Conservation (phyloP, 2,113 vertebrate genomes). For the Vicugna pacos region DNA sequence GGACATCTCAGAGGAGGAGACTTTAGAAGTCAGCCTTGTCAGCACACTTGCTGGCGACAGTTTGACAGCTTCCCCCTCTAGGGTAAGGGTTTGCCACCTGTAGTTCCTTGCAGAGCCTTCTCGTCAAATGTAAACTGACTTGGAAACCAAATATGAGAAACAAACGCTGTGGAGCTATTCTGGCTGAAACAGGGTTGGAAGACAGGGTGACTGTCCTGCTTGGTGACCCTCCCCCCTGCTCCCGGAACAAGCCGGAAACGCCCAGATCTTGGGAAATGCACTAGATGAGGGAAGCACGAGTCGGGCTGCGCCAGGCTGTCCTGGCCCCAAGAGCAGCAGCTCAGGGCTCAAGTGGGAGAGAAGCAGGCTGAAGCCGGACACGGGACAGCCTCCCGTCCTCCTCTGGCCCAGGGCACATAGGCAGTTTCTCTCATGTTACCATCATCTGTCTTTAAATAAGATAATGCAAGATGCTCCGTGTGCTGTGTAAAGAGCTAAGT, state of each 20-base stretch:
- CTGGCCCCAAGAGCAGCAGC: background rate
- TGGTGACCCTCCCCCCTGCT: background rate
- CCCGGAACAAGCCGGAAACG: background rate
- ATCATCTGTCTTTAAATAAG: background rate
- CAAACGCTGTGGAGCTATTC: background rate
- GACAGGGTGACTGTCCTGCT: background rate
- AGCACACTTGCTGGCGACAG: background rate
- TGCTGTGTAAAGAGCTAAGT: background rate
- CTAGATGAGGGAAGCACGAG: background rate
- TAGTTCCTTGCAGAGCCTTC: background rate
- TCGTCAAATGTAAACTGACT: background rate
- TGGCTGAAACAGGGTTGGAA: background rate
- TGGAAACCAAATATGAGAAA: background rate
- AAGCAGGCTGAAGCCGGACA: background rate
- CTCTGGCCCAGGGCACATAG: background rate
- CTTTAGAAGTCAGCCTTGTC: background rate
- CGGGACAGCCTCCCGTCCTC: background rate
- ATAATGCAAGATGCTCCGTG: background rate
- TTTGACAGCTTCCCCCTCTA: background rate
- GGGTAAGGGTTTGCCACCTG: background rate
- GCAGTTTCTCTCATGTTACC: background rate
- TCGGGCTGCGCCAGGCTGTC: background rate
- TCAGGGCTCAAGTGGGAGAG: background rate
- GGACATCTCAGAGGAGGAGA: background rate
- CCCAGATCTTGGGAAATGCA: background rate